Percentiles rank a stretch among this genome's conserved stretches.
These are phyloP conservation scores for Drosophila anceps DNA, from an alignment of 2,888 invertebrate species.

Conservation along the genomic window DNA sequence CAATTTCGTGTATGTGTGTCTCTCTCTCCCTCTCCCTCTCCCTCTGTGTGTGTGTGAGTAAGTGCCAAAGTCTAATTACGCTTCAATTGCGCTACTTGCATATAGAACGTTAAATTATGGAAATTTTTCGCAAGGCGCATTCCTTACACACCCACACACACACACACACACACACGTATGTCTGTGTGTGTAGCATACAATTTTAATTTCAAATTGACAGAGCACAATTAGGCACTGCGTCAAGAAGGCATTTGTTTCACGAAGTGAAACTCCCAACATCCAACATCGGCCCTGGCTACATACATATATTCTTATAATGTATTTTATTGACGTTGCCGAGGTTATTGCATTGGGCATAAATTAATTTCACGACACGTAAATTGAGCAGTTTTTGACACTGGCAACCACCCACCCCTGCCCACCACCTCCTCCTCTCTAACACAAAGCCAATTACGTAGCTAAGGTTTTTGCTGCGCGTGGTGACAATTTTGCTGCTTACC, in stretches of 20 bases:
- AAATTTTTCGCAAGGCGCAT: slow-evolving; percentile 82
- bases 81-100: slow-evolving; percentile 85
- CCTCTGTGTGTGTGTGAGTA: slow-evolving; percentile 43
- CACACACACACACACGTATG: slow-evolving; percentile 9
- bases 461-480: slow-evolving; percentile 66
- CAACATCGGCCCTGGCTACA: too few species aligned
- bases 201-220: slow-evolving; percentile 83
- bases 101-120: slow-evolving; percentile 86
- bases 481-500: slow-evolving; percentile 79
- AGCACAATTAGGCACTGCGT: slow-evolving; percentile 70
- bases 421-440: not conserved
- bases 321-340: slow-evolving; percentile 85
- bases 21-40: not conserved
- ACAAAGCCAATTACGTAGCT: slow-evolving; percentile 74
- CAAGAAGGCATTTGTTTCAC: slow-evolving; percentile 9
- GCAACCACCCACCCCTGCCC: slow-evolving; percentile 10
- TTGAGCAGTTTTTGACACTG: slow-evolving; percentile 82
- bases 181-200: slow-evolving; percentile 52
- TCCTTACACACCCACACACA: slow-evolving; percentile 51
- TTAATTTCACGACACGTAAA: slow-evolving; percentile 85
- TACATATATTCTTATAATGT: slow-evolving; percentile 73
- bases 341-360: slow-evolving; percentile 85
- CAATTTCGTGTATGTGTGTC: slow-evolving; percentile 46
- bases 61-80: slow-evolving; percentile 83
- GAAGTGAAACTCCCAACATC: too few species aligned